Evolutionary conservation across 2,797 vertebrate genomes (phyloP).

Genomic region (Pangasius sanitwongsei): DNA sequence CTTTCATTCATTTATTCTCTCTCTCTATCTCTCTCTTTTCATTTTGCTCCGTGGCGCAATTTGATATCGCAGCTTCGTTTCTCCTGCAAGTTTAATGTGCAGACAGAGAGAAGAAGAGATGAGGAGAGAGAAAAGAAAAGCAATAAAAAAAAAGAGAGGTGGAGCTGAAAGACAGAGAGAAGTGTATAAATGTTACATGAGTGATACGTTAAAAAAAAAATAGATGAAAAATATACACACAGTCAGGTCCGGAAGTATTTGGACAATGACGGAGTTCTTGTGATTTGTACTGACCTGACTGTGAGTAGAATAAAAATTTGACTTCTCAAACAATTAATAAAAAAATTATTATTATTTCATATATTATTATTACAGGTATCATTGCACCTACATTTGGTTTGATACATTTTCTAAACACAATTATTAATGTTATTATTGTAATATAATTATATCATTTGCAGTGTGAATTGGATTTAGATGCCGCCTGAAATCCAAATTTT

Average conservation of each 20-base stretch:
- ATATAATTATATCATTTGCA: background rate
- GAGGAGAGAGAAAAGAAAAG: background rate
- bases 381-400: background rate
- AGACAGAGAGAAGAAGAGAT: constrained; percentile 15
- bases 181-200: background rate
- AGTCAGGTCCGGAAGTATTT: too few species aligned
- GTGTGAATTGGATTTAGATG: background rate
- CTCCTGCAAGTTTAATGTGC: constrained; percentile 79
- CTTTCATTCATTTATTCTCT: constrained; percentile 59
- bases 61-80: constrained; percentile 70
- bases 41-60: constrained; percentile 69
- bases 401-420: background rate
- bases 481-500: background rate
- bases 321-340: background rate
- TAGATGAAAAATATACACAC: background rate
- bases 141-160: constrained; percentile 1
- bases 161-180: constrained; percentile 12
- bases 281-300: too few species aligned
- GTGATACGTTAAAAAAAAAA: background rate
- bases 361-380: background rate
- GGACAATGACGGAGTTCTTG: too few species aligned
- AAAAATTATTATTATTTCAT: background rate
- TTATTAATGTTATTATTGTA: background rate
- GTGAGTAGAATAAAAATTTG: too few species aligned
- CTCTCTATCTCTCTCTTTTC: constrained; percentile 71